Base-by-base conservation (phyloP, 1,140 invertebrate species). In the Luehdorfia chinensis region DNA sequence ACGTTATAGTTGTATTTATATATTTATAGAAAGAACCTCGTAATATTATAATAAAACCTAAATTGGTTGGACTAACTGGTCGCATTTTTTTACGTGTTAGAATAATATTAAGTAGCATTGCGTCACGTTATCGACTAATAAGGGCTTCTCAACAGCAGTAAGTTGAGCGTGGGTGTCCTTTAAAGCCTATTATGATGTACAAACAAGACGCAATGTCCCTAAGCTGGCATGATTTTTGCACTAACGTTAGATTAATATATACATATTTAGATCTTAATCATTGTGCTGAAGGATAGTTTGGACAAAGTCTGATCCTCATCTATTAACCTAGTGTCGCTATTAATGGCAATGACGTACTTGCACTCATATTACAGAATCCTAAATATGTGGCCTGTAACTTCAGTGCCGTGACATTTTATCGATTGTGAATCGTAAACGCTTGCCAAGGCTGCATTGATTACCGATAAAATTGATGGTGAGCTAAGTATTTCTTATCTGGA, bases 361-460 rank as follows among this genome's bases (percentile, higher is more conserved):
- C 5, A 8, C 8, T 25, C 8, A 13, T 2, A 4, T 32, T 15
- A 9, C 4, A 54, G 46, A 46, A 47, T 55, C 54, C 54, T 36
- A 21, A 41, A 41, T 28, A 39, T 28, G n/a, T 46, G 41, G 21
- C 33, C 36, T 39, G 28, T 63, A 52, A 59, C 59, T 48, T 62
- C 56, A 59, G 27, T 31, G 45, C 45, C 12, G 19, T 48, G 52
- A 49, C 45, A 55, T 62, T 57, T 59, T 50, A 55, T 59, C 52
- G 55, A 56, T 55, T 50, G 14, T 39, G 21, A 59, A 55, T 55
- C 34, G 32, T 45, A 44, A 31, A 34, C 34, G 37, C 13, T 28
- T 19, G 28, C 32, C 46, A 12, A 5, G 30, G 9, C 30, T 39
- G 32, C 36, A 9, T 27, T 32, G 51, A 54, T 54, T 44, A 37